These are phyloP conservation scores for Ranitomeya variabilis DNA, from an alignment of 2,113 vertebrate species.

Conservation along the genomic window DNA sequence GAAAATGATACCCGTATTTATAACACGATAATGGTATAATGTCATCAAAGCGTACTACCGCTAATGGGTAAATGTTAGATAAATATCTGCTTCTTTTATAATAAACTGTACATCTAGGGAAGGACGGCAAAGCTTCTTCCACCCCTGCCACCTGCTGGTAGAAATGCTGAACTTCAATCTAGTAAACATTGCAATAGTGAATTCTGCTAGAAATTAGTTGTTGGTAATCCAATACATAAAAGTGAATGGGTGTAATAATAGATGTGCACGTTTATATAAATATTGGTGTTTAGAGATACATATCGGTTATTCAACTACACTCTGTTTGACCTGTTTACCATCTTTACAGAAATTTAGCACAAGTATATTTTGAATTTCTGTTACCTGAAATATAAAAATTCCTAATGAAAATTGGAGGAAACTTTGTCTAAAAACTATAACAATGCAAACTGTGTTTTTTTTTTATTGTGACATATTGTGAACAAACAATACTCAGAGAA, in stretches of 20 bases:
- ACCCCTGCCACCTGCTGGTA: slow-evolving; percentile 29
- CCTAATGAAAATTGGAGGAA: too few species aligned
- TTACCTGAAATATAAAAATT: too few species aligned
- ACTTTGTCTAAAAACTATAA: too few species aligned
- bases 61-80: background rate
- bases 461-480: too few species aligned
- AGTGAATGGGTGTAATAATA: background rate
- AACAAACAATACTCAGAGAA: too few species aligned
- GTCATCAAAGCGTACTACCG: background rate
- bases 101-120: too few species aligned
- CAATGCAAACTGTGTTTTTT: too few species aligned
- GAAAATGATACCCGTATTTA: background rate
- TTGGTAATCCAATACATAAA: background rate
- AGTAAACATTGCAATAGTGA: background rate
- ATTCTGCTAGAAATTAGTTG: background rate
- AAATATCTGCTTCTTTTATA: background rate
- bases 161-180: background rate
- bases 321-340: background rate
- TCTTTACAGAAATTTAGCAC: too few species aligned
- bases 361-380: too few species aligned
- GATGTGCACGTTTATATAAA: background rate
- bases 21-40: background rate
- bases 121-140: background rate
- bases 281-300: background rate
- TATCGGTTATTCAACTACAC: background rate